A percentile compares a stretch with the other conserved stretches of the same genome.
These are phyloP conservation scores for Calyptomena viridis DNA, from an alignment of 2,113 vertebrate species.

Conservation along the genomic window DNA sequence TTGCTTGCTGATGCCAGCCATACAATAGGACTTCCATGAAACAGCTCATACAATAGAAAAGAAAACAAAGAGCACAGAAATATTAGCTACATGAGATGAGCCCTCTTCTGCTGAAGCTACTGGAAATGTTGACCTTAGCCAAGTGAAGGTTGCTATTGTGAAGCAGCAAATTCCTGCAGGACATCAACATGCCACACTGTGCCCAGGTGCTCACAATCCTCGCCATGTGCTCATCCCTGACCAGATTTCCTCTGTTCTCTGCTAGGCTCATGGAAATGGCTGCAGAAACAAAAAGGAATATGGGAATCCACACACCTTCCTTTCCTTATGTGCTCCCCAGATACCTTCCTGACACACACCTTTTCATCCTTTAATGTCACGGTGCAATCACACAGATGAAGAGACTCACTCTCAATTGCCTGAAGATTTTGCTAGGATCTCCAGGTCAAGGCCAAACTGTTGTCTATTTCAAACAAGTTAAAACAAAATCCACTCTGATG, in stretches of 20 bases:
- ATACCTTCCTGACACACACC: background rate
- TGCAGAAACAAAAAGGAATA: background rate
- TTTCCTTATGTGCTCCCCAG: background rate
- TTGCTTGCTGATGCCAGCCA: background rate
- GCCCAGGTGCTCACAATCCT: background rate
- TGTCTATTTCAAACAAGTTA: background rate
- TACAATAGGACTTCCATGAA: background rate
- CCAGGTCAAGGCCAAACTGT: background rate
- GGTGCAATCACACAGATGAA: background rate
- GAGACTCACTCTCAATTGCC: background rate
- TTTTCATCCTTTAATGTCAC: background rate
- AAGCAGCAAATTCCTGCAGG: background rate
- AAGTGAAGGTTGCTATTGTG: background rate
- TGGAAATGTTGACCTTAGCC: background rate
- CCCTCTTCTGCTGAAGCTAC: background rate
- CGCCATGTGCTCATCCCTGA: background rate
- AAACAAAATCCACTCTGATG: conserved; percentile 2
- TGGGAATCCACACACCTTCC: background rate
- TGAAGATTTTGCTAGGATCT: background rate
- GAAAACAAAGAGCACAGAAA: background rate
- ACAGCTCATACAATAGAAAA: fast-evolving
- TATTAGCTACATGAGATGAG: background rate
- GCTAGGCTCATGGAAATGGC: background rate
- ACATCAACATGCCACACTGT: background rate
- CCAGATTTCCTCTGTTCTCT: background rate